Percentiles rank a stretch among this genome's conserved stretches.
Conservation (phyloP, 2,888 invertebrate species). For the Trichopoda pennipes region DNA sequence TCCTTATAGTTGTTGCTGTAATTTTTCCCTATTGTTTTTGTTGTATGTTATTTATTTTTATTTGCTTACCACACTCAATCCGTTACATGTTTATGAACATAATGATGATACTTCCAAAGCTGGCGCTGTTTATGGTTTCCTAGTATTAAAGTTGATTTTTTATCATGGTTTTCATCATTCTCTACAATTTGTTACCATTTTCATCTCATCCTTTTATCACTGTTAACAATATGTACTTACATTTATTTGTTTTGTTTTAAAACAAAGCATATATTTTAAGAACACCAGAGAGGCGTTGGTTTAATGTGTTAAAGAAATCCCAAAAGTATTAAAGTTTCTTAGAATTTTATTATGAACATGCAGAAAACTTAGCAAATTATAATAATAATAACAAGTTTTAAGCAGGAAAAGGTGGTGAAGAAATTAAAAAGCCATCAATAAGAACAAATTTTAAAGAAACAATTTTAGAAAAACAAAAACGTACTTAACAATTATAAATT, state of each 20-base stretch:
- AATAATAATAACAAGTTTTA: too few species aligned
- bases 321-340: conserved; percentile 7
- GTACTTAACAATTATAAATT: too few species aligned
- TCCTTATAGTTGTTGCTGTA: conserved; percentile 20
- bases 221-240: conserved; percentile 15
- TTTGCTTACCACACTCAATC: conserved; percentile 20
- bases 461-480: too few species aligned
- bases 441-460: too few species aligned
- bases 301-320: conserved; percentile 24
- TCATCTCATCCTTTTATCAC: conserved; percentile 8
- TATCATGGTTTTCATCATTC: conserved; percentile 13
- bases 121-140: conserved; percentile 15
- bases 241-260: not conserved
- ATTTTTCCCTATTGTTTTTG: conserved; percentile 23
- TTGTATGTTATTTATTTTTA: conserved; percentile 28
- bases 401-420: too few species aligned
- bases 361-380: too few species aligned
- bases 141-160: conserved; percentile 17
- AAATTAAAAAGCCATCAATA: too few species aligned
- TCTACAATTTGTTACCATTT: conserved; percentile 9
- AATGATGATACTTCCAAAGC: conserved; percentile 10
- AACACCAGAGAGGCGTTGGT: conserved; percentile 13
- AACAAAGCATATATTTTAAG: conserved; percentile 28
- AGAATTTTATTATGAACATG: too few species aligned
- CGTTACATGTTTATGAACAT: conserved; percentile 19